Percentiles rank a stretch among this genome's conserved stretches.
These are phyloP conservation scores for Brachionus calyciflorus DNA, from an alignment of 1,140 invertebrate species.

Conservation along the genomic window DNA sequence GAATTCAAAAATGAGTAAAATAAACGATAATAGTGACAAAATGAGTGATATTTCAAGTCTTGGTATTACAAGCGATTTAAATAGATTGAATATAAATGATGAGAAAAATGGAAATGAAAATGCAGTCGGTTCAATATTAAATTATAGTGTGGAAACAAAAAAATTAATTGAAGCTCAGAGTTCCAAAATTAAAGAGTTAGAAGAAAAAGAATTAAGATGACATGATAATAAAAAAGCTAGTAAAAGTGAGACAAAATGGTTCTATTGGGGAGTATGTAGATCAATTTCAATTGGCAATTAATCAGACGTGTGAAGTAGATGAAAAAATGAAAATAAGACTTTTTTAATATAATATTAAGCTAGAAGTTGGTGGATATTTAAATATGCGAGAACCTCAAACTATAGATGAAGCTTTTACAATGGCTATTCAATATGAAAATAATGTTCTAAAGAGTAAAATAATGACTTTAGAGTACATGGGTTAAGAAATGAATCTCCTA, in stretches of 20 bases:
- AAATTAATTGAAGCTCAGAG: no score
- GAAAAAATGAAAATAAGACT: slow-evolving; percentile 6
- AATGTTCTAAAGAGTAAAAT: slow-evolving; percentile 4
- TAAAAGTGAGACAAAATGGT: neutral
- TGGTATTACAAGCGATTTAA: no score
- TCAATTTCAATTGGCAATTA: slow-evolving; percentile 4
- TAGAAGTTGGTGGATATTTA: neutral
- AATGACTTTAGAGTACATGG: neutral
- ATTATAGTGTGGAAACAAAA: no score
- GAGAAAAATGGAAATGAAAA: no score
- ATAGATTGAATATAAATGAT: no score
- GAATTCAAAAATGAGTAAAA: no score
- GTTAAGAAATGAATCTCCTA: neutral
- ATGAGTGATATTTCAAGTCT: no score
- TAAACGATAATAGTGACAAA: no score
- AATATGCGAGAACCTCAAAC: slow-evolving; percentile 15
- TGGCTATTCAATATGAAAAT: neutral
- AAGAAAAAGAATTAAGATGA: slow-evolving; percentile 6
- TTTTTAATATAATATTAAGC: slow-evolving; percentile 12
- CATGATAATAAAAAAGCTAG: slow-evolving; percentile 8
- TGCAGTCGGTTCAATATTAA: no score
- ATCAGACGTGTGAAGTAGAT: no score
- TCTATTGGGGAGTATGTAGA: neutral
- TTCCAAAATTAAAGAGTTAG: no score
- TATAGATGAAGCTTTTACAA: neutral